These are phyloP conservation scores for Lomographa bimaculata DNA, from an alignment of 2,888 invertebrate genomes.

Conservation along the genomic window DNA sequence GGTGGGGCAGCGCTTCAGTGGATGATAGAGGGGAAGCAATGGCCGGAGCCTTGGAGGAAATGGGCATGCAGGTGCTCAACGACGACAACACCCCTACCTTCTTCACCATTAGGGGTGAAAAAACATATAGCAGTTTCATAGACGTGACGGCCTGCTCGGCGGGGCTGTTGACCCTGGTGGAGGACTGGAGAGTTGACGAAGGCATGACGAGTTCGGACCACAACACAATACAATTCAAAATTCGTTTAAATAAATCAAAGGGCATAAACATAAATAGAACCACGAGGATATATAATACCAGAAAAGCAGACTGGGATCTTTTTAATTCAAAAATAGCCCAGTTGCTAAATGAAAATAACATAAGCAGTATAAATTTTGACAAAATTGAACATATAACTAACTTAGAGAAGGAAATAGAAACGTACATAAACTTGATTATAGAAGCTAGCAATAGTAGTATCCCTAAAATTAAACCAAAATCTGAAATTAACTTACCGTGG, in stretches of 20 bases:
- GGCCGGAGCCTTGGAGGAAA: too few species aligned
- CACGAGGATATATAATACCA: conserved; percentile 25
- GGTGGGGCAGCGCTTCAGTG: too few species aligned
- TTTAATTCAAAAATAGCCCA: conserved; percentile 26
- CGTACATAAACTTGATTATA: conserved; percentile 5
- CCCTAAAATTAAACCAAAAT: conserved; percentile 5
- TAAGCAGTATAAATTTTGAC: neutral
- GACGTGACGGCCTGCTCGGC: conserved; percentile 22
- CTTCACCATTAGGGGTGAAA: conserved; percentile 29
- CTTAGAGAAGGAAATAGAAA: conserved; percentile 3
- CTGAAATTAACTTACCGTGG: conserved; percentile 15
- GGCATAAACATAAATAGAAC: conserved; percentile 14
- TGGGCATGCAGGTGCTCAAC: too few species aligned
- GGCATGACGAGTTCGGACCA: too few species aligned
- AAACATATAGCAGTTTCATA: too few species aligned
- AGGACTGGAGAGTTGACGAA: too few species aligned
- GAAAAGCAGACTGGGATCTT: conserved; percentile 26
- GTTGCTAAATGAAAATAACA: neutral
- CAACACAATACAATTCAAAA: conserved; percentile 20
- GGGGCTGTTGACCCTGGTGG: conserved; percentile 12
- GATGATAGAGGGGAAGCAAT: too few species aligned
- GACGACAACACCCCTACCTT: conserved; percentile 37
- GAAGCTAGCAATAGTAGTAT: conserved; percentile 6
- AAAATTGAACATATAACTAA: neutral
- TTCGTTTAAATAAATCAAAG: conserved; percentile 17